These are phyloP conservation scores for Ornithorhynchus anatinus DNA, from an alignment of 2,113 vertebrate genomes.

Conservation along the genomic window DNA sequence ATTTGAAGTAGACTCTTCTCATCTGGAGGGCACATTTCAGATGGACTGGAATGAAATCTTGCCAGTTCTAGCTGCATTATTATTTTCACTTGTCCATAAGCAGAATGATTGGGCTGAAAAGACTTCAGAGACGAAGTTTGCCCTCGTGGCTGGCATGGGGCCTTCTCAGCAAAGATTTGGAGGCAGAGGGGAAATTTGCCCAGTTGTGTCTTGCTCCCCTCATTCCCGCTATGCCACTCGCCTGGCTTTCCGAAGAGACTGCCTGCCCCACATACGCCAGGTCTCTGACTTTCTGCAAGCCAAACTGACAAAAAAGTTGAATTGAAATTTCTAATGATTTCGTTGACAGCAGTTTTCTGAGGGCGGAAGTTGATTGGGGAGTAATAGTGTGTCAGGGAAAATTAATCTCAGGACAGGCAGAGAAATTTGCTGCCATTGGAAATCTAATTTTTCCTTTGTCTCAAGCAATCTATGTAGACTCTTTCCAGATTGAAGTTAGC, in stretches of 20 bases:
- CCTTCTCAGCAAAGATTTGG: not conserved
- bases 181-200: not conserved
- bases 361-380: not conserved
- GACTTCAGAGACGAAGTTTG: not conserved
- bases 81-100: accelerated
- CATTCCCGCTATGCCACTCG: not conserved
- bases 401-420: not conserved
- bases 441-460: not conserved
- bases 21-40: no score
- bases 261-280: accelerated
- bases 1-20: no score
- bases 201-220: not conserved
- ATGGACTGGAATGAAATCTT: no score
- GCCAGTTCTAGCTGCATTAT: no score
- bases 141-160: not conserved
- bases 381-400: not conserved
- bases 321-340: not conserved
- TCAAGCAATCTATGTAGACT: accelerated
- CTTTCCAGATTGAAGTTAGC: not conserved
- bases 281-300: not conserved
- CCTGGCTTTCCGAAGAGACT: not conserved
- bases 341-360: not conserved
- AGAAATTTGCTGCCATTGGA: not conserved
- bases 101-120: not conserved
- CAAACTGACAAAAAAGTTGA: not conserved